Percentiles rank a stretch among this genome's conserved stretches.
Evolutionary conservation across 2,113 vertebrate genomes (phyloP).

Genomic region (Neolamprologus caudopunctatus): DNA sequence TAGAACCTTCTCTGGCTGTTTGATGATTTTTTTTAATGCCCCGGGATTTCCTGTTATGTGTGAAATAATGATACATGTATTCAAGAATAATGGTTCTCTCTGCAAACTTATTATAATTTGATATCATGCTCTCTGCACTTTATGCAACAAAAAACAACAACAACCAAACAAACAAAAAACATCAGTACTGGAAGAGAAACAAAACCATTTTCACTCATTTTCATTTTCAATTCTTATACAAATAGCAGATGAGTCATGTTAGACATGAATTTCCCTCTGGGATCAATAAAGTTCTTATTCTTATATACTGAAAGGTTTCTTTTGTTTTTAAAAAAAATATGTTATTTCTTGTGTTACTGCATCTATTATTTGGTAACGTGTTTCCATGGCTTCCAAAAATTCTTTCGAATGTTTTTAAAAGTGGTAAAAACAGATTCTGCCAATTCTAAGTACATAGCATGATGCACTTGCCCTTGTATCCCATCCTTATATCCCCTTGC

Average conservation of each 20-base stretch:
- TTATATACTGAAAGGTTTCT: neutral
- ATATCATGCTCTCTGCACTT: neutral
- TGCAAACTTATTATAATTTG: neutral
- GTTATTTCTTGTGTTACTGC: neutral
- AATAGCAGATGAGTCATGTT: neutral
- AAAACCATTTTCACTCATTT: neutral
- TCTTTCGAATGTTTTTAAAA: neutral
- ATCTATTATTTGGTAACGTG: neutral
- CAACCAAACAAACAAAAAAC: neutral
- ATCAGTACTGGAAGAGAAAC: neutral
- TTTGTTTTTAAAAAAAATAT: neutral
- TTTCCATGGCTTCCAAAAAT: neutral
- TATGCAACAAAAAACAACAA: neutral
- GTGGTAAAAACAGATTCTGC: neutral
- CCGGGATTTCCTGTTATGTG: neutral
- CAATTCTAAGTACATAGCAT: neutral
- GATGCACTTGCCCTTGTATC: constrained; percentile 1
- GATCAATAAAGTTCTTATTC: neutral
- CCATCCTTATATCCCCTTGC: neutral
- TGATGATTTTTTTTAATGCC: neutral
- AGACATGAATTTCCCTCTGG: neutral
- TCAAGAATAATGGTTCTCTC: neutral
- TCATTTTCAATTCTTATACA: neutral
- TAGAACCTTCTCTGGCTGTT: neutral
- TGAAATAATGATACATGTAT: neutral